These are phyloP conservation scores for Parnassius smintheus DNA, from an alignment of 2,888 invertebrate genomes.

Conservation along the genomic window DNA sequence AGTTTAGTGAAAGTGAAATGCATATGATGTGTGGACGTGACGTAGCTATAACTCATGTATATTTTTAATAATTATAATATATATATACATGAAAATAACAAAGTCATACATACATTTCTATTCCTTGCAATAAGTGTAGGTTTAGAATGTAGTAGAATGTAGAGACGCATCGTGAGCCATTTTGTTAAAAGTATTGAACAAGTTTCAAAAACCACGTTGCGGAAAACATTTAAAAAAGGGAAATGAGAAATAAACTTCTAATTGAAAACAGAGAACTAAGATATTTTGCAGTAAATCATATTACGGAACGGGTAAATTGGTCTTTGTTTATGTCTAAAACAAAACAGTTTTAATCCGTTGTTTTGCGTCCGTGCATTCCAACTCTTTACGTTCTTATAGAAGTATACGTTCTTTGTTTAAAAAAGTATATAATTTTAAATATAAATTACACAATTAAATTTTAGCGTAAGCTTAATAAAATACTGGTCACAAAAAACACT, in stretches of 20 bases:
- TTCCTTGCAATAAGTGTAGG: no score
- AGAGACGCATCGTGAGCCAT: conserved; percentile 4
- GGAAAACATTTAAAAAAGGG: not conserved
- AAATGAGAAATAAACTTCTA: not conserved
- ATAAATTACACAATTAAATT: conserved; percentile 19
- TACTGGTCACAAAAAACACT: conserved; percentile 47
- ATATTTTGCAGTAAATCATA: conserved; percentile 5
- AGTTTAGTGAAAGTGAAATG: conserved; percentile 4
- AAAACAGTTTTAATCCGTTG: conserved; percentile 26
- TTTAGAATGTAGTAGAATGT: no score
- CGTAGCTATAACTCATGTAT: no score
- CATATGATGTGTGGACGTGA: no score
- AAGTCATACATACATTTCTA: no score
- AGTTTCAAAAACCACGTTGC: conserved; percentile 7
- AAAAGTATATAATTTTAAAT: conserved; percentile 5
- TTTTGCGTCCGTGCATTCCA: conserved; percentile 15
- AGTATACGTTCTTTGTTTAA: conserved; percentile 12
- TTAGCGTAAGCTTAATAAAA: conserved; percentile 14
- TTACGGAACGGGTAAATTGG: conserved; percentile 18
- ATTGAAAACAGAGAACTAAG: not conserved
- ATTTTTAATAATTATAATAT: no score
- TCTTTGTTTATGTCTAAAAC: conserved; percentile 24
- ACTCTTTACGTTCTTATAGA: conserved; percentile 15
- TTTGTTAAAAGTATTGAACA: conserved; percentile 8
- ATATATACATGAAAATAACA: no score